Conservation (phyloP, 2,797 vertebrate species). For the Tenualosa ilisha region DNA sequence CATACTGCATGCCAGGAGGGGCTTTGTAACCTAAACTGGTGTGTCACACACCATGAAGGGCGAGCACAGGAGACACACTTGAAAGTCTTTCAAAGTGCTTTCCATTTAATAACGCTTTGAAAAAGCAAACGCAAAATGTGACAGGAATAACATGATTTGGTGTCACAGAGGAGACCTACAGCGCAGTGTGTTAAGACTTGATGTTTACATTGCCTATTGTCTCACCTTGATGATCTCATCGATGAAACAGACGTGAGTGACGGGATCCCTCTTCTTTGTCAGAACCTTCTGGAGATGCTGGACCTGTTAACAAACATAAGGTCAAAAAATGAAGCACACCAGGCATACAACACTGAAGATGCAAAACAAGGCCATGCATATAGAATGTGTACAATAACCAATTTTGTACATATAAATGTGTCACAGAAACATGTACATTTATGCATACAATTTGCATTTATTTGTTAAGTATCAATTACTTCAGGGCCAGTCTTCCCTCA, state of each 20-base stretch:
- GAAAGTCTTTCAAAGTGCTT: background rate
- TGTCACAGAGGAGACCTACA: background rate
- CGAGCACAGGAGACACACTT: background rate
- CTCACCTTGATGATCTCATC: conserved; percentile 94
- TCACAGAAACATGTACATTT: too few relatives aligned
- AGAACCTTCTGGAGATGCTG: conserved; percentile 96
- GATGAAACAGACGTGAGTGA: conserved; percentile 94
- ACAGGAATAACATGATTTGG: background rate
- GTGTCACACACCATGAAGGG: background rate
- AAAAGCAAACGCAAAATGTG: background rate
- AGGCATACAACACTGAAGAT: too few relatives aligned
- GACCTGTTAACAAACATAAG: conserved; percentile 72
- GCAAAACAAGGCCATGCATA: too few relatives aligned
- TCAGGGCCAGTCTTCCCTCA: too few relatives aligned
- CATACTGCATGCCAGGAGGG: background rate
- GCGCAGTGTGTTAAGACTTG: background rate
- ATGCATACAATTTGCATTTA: too few relatives aligned
- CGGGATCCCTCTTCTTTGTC: conserved; percentile 93
- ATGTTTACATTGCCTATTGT: background rate
- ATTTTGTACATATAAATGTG: too few relatives aligned
- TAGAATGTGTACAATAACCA: too few relatives aligned
- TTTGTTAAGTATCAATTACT: too few relatives aligned
- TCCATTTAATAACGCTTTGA: background rate
- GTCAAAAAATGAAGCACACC: background rate
- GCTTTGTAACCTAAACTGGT: background rate